Conservation (phyloP, 2,888 invertebrate species). For the Heliconius aoede region DNA sequence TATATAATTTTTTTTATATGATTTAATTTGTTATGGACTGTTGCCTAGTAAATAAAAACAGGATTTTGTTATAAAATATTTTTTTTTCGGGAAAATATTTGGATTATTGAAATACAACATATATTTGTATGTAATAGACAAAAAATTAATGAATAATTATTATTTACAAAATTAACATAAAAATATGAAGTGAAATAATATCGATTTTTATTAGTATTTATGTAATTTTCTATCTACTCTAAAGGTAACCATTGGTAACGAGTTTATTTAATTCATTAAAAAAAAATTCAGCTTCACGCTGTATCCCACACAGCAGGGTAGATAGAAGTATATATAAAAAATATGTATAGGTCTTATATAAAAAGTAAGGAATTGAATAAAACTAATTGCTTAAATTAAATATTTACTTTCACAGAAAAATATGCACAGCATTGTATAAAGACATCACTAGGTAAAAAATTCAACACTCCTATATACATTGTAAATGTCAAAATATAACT, state of each 20-base stretch:
- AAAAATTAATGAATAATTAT: neutral
- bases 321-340: too few species aligned
- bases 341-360: neutral
- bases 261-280: slow-evolving; percentile 5
- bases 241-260: neutral
- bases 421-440: slow-evolving; percentile 56
- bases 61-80: neutral
- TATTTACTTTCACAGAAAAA: slow-evolving; percentile 55
- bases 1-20: neutral
- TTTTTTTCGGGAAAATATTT: neutral
- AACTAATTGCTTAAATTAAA: neutral
- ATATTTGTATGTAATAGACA: neutral
- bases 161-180: neutral
- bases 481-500: slow-evolving; percentile 21
- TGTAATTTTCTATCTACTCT: neutral
- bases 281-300: too few species aligned
- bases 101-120: neutral
- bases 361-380: neutral
- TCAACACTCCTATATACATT: slow-evolving; percentile 42
- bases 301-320: too few species aligned
- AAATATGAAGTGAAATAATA: slow-evolving; percentile 2
- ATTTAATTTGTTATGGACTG: neutral
- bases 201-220: slow-evolving; percentile 26
- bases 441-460: slow-evolving; percentile 57
- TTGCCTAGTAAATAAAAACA: neutral